phyloP scores from a whole-genome alignment of 2,888 invertebrate species.

The Allygus modestus region DNA sequence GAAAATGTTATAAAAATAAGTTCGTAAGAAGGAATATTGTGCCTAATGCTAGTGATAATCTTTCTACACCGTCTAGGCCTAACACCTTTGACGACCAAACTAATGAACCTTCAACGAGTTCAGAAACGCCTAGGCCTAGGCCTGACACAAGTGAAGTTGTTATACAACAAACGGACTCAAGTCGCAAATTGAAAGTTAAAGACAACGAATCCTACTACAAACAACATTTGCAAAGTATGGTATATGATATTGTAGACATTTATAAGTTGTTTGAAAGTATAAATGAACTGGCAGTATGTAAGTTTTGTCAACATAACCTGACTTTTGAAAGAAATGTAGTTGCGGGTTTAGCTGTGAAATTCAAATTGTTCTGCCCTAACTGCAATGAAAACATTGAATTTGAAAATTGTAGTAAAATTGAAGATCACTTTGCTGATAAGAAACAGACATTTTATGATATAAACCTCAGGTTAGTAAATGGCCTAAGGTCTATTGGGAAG shows the following conservation, averaged over 20 bases:
- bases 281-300: conserved; percentile 38
- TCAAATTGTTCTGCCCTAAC: conserved; percentile 23
- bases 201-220: not conserved
- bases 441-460: conserved; percentile 49
- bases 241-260: conserved; percentile 26
- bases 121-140: conserved; percentile 10
- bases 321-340: conserved; percentile 37
- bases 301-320: conserved; percentile 36
- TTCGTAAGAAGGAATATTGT: too few relatives aligned
- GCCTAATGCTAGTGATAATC: too few relatives aligned
- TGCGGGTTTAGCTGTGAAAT: conserved; percentile 45
- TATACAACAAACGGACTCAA: not conserved
- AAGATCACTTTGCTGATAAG: not conserved
- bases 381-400: conserved; percentile 6
- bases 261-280: not conserved
- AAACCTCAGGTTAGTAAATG: conserved; percentile 40
- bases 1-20: too few relatives aligned
- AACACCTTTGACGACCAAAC: conserved; percentile 9
- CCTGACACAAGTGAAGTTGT: not conserved
- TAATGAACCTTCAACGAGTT: not conserved
- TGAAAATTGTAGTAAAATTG: conserved; percentile 5
- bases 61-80: conserved; percentile 10
- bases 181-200: conserved; percentile 7
- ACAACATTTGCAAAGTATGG: not conserved
- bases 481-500: conserved; percentile 48